Conservation (phyloP, 2,797 vertebrate species). For the Leptoclinus maculatus region DNA sequence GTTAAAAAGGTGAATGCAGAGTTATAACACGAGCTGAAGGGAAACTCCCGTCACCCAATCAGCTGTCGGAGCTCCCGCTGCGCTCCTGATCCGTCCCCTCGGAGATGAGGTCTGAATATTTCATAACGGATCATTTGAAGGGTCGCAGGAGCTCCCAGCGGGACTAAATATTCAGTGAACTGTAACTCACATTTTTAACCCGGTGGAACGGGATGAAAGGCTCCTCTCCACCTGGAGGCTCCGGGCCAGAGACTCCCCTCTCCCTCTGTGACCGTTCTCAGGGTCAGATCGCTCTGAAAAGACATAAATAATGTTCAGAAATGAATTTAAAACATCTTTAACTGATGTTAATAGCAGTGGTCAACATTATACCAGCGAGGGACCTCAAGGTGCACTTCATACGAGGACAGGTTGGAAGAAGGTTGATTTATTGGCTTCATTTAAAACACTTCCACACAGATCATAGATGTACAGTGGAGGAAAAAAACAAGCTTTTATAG, state of each 20-base stretch:
- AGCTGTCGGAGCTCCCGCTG: constrained; percentile 35
- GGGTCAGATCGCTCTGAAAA: constrained; percentile 35
- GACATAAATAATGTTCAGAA: constrained; percentile 27
- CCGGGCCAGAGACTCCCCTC: neutral
- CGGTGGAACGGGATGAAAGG: constrained; percentile 58
- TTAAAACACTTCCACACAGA: neutral
- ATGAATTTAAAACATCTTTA: constrained; percentile 22
- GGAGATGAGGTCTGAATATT: constrained; percentile 69
- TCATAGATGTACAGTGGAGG: neutral
- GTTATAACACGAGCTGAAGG: constrained; percentile 26
- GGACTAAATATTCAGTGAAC: constrained; percentile 64
- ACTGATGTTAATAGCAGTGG: constrained; percentile 2
- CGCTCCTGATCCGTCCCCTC: constrained; percentile 24
- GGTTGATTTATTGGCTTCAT: neutral
- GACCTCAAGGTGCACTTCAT: neutral
- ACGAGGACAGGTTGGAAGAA: neutral
- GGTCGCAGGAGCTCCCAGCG: constrained; percentile 50
- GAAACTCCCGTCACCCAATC: constrained; percentile 53
- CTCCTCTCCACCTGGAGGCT: constrained; percentile 41
- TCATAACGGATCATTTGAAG: constrained; percentile 65
- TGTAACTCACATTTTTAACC: constrained; percentile 38
- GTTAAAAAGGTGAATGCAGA: constrained; percentile 49
- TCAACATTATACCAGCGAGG: neutral
- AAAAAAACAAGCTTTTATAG: no score
- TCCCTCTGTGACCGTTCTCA: constrained; percentile 2